These are phyloP conservation scores for Hylomyscus alleni DNA, from an alignment of 2,797 vertebrate genomes.

Conservation along the genomic window DNA sequence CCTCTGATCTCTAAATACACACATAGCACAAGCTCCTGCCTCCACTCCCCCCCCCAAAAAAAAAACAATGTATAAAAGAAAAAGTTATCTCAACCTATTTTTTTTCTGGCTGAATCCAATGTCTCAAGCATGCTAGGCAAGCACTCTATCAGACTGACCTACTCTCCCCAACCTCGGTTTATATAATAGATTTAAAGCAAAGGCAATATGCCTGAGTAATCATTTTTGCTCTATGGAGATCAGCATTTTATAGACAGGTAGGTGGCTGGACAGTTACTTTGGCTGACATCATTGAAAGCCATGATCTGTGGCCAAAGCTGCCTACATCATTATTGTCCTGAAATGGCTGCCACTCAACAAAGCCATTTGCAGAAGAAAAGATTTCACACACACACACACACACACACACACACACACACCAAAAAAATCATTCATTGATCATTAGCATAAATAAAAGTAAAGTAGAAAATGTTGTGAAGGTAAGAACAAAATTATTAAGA, in stretches of 20 bases:
- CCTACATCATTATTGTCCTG: background rate
- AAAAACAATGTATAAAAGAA: constrained; percentile 6
- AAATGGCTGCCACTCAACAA: background rate
- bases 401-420: too few species aligned
- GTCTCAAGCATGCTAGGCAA: background rate
- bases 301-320: background rate
- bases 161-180: background rate
- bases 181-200: constrained; percentile 27
- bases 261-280: background rate
- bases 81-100: background rate
- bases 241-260: background rate
- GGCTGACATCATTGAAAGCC: constrained; percentile 2
- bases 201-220: background rate
- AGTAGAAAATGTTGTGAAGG: constrained; percentile 17
- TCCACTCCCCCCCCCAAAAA: background rate
- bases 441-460: constrained; percentile 19
- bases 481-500: constrained; percentile 41
- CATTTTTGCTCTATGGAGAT: constrained; percentile 21
- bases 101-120: background rate
- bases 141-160: background rate
- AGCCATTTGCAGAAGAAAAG: constrained; percentile 44
- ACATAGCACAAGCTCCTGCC: background rate
- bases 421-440: background rate
- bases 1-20: background rate
- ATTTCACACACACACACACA: background rate